Evolutionary conservation across 2,888 invertebrate species (phyloP).

Genomic region (Lepidochitona cinerea): DNA sequence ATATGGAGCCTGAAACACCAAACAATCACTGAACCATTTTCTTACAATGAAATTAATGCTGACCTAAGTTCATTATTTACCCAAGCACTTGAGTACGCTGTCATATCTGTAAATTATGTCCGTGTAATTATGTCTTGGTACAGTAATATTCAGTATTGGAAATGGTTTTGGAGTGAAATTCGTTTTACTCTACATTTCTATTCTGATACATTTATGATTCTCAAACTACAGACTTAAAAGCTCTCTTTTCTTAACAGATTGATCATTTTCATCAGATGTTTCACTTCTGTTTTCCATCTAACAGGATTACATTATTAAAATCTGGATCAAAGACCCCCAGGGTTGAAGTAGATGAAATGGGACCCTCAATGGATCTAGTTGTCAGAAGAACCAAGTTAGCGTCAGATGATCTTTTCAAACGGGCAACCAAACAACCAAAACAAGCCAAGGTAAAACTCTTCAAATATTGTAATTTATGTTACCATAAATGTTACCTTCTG

Average conservation of each 20-base stretch:
- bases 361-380: constrained; percentile 91
- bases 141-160: neutral
- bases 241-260: no score
- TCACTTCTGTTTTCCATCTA: neutral
- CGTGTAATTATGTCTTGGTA: constrained; percentile 3
- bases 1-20: no score
- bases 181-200: no score
- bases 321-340: constrained; percentile 90
- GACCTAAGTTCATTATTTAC: neutral
- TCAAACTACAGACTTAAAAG: no score
- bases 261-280: neutral
- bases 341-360: constrained; percentile 93
- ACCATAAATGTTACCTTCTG: no score
- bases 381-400: constrained; percentile 90
- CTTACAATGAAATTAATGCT: no score
- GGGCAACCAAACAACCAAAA: constrained; percentile 63
- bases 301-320: constrained; percentile 87
- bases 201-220: neutral
- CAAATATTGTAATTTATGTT: neutral
- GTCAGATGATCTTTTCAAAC: constrained; percentile 82
- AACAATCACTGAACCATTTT: no score
- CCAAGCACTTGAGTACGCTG: constrained; percentile 6
- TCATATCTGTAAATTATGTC: neutral
- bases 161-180: no score
- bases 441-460: constrained; percentile 53